Evolutionary conservation across 2,797 vertebrate genomes (phyloP).

Genomic region (Pyrrhura leucotis): DNA sequence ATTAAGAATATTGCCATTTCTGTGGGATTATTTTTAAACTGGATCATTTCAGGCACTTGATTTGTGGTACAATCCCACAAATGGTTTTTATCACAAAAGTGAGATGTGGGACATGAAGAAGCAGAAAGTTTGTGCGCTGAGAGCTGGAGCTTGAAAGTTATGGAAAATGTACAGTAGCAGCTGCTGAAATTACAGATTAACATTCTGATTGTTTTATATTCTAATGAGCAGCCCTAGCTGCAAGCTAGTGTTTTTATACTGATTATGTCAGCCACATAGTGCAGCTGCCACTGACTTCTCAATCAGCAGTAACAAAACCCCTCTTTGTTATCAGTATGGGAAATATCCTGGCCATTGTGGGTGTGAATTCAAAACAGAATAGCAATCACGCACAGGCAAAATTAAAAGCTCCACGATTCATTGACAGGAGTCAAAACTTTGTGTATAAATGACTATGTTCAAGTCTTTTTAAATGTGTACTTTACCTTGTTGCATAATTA

Average conservation of each 20-base stretch:
- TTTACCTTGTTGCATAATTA: not conserved
- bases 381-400: constrained; percentile 24
- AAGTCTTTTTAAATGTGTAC: not conserved
- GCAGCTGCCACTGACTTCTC: constrained; percentile 67
- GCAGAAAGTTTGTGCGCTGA: not conserved
- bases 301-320: constrained; percentile 57
- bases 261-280: constrained; percentile 39
- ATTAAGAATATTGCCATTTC: not conserved
- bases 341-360: constrained; percentile 58
- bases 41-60: not conserved
- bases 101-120: not conserved
- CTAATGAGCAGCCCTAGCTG: constrained; percentile 59
- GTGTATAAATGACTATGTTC: not conserved
- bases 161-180: constrained; percentile 47
- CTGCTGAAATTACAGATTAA: constrained; percentile 53
- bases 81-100: not conserved
- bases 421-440: not conserved
- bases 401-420: constrained; percentile 1
- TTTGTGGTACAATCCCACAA: not conserved
- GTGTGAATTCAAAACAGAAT: constrained; percentile 57
- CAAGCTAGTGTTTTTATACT: constrained; percentile 37
- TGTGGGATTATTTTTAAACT: not conserved
- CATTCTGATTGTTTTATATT: constrained; percentile 50
- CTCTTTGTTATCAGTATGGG: constrained; percentile 69
- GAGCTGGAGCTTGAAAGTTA: not conserved